Evolutionary conservation across 2,113 vertebrate species (phyloP).

Genomic region (Gymnobelideus leadbeateri): DNA sequence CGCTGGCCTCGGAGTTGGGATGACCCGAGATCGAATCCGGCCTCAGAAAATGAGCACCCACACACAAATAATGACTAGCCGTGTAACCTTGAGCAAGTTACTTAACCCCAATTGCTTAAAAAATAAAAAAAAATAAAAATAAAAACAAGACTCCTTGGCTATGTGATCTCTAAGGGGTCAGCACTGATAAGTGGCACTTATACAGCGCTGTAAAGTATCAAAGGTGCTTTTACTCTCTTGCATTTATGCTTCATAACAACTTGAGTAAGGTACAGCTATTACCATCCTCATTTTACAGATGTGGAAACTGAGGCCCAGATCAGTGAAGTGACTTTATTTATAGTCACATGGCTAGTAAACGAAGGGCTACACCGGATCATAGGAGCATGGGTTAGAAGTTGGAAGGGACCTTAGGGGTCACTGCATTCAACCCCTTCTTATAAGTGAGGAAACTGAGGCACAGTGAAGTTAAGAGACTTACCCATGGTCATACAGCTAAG

Average conservation of each 20-base stretch:
- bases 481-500: neutral
- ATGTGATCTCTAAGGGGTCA: neutral
- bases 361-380: neutral
- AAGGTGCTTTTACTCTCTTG: neutral
- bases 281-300: neutral
- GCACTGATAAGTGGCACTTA: neutral
- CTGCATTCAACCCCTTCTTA: neutral
- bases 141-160: constrained; percentile 17
- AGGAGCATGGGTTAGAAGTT: neutral
- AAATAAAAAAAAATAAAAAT: too few relatives aligned
- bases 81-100: too few relatives aligned
- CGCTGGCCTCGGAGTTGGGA: too few relatives aligned
- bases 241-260: neutral
- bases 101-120: too few relatives aligned
- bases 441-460: neutral
- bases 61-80: too few relatives aligned
- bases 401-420: neutral
- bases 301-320: neutral
- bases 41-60: too few relatives aligned
- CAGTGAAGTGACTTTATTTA: neutral
- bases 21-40: too few relatives aligned
- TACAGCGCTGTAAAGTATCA: neutral
- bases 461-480: neutral
- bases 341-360: neutral
- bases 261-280: neutral